Evolutionary conservation across 2,888 invertebrate species (phyloP), one percentile per base, ranked within the genome.

Genomic region (Noctua comes): DNA sequence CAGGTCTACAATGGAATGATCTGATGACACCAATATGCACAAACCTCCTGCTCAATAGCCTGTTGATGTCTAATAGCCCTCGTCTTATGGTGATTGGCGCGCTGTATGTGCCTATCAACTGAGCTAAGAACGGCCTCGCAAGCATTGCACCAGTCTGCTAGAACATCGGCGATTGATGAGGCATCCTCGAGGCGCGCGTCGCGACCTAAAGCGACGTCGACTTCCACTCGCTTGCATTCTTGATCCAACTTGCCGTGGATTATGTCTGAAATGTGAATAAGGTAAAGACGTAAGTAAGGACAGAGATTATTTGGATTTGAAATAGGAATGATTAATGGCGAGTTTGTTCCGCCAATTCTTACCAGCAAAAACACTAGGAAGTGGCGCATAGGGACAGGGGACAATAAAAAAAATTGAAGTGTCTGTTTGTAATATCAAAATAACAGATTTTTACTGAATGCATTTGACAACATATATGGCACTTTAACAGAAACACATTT

Each of bases 241-340:
- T 99, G 99, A 95, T 99, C 99, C 86, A 99, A 96, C 95, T 99
- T 99, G 4, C 99, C 99, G 88, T 99, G 99, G 89, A 99, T 99
- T 87, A 99, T 99, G 93, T 99, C 99, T 98, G 95, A 0, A 97
- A 90, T 40, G n/a, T 68, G 1, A 21, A 54, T 18, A 8, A 1
- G 24, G n/a, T 10, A 65, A 36, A 16, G 0, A 27, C 54, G 18
- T 69, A 27, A 46, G 1, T 51, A 36, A 36, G 6, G n/a, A 10
- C 36, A 18, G 0, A 36, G 31, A 31, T 16, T 1, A 43, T 13
- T 40, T 40, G 27, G 10, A n/a, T 51, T 65, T 73, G 13, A 21
- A 62, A 62, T 62, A 62, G 8, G 62, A 62, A 10, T 21, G 8
- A 8, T 31, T 31, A 62, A 8, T 21, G 62, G 3, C 1, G 0